Evolutionary conservation across 1,140 invertebrate genomes (phyloP).

Genomic region (Dreissena polymorpha): DNA sequence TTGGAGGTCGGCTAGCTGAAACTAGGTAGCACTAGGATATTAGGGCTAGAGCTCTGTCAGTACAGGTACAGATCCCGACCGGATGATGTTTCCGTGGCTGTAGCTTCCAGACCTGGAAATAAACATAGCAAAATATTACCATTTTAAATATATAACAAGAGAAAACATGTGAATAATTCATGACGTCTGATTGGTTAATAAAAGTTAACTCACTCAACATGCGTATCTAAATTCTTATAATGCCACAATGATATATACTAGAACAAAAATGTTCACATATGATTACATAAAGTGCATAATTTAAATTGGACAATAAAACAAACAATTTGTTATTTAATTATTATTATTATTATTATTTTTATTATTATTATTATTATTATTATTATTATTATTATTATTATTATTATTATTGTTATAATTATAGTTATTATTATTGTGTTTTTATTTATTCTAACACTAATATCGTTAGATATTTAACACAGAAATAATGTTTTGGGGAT

Average conservation of each 20-base stretch:
- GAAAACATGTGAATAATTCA: neutral
- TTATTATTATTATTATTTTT: neutral
- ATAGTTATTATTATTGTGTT: neutral
- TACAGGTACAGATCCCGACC: constrained; percentile 50
- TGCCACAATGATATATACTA: no score
- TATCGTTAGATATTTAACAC: no score
- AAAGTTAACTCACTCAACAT: neutral
- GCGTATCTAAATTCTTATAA: neutral
- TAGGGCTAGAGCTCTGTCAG: neutral
- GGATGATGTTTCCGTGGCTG: constrained; percentile 39
- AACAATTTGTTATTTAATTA: neutral
- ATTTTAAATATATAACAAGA: neutral
- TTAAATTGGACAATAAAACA: neutral
- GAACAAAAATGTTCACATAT: no score
- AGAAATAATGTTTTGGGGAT: no score
- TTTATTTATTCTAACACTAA: neutral
- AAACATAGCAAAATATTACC: constrained; percentile 2
- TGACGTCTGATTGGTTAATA: constrained; percentile 1
- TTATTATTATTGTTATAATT: neutral
- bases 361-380: neutral
- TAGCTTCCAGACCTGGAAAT: constrained; percentile 44
- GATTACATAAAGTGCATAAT: no score
- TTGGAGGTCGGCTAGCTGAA: no score
- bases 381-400: neutral
- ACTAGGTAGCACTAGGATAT: no score